These are phyloP conservation scores for Pluvialis apricaria DNA, from an alignment of 2,113 vertebrate species.

Conservation along the genomic window DNA sequence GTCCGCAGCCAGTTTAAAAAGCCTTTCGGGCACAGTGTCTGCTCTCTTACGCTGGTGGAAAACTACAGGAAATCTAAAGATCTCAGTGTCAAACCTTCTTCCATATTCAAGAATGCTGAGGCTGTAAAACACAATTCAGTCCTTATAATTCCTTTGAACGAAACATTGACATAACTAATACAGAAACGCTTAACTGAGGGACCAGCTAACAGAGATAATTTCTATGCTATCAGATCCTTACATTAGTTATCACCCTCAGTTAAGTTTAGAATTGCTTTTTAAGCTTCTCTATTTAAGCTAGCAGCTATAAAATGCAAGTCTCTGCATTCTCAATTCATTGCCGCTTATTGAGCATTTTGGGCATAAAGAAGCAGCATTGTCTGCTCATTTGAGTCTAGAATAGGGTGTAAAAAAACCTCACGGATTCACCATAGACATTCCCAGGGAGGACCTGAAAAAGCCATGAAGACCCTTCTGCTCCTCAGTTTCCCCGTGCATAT, in stretches of 20 bases:
- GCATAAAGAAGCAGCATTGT: background rate
- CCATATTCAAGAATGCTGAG: background rate
- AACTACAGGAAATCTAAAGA: background rate
- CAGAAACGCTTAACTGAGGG: slow-evolving; percentile 13
- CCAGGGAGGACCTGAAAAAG: background rate
- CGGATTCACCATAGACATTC: background rate
- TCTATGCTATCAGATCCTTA: slow-evolving; percentile 24
- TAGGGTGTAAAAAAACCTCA: background rate
- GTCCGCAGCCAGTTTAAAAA: background rate
- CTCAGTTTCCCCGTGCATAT: background rate
- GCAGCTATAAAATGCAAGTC: background rate
- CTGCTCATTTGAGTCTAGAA: background rate
- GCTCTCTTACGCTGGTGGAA: background rate
- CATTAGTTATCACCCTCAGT: slow-evolving; percentile 31
- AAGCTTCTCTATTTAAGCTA: slow-evolving; percentile 23
- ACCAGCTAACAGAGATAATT: slow-evolving; percentile 45
- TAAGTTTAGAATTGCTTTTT: slow-evolving; percentile 56
- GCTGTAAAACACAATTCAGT: background rate
- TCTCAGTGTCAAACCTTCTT: background rate
- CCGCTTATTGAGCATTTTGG: background rate
- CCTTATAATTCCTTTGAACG: slow-evolving; percentile 3
- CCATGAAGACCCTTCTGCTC: background rate
- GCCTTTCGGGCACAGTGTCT: background rate
- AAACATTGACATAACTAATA: background rate
- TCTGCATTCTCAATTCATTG: background rate